A percentile compares a stretch with the other conserved stretches of the same genome.
phyloP scores from a whole-genome alignment of 2,113 vertebrate species.

The Cichladusa arquata region DNA sequence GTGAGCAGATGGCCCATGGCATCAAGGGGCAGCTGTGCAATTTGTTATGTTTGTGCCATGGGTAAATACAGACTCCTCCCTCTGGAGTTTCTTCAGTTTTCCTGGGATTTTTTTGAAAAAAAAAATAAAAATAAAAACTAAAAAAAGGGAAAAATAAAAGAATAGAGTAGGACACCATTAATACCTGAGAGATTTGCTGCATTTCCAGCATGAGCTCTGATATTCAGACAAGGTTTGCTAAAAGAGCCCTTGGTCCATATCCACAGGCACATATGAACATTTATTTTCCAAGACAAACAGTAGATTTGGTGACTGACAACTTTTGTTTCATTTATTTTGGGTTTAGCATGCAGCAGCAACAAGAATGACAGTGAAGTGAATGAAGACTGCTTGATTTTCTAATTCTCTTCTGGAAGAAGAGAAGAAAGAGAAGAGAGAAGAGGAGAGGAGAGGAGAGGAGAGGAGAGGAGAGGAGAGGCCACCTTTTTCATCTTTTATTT shows the following conservation, averaged over 20 bases:
- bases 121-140: background rate
- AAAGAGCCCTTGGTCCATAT: background rate
- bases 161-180: background rate
- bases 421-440: too few relatives aligned
- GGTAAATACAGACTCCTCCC: background rate
- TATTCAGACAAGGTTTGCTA: background rate
- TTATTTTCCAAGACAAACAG: background rate
- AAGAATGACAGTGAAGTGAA: background rate
- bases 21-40: background rate
- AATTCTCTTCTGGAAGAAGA: too few relatives aligned
- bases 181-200: background rate
- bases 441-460: background rate
- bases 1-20: background rate
- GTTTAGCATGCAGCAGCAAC: background rate
- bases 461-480: too few relatives aligned
- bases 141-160: background rate
- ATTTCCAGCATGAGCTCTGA: background rate
- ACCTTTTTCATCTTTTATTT: background rate
- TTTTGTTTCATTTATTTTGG: background rate
- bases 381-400: too few relatives aligned
- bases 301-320: background rate
- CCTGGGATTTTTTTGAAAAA: background rate
- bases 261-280: background rate
- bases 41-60: background rate
- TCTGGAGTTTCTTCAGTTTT: background rate